Base-by-base conservation (phyloP, 2,888 invertebrate genomes). In the Agrilus mali region DNA sequence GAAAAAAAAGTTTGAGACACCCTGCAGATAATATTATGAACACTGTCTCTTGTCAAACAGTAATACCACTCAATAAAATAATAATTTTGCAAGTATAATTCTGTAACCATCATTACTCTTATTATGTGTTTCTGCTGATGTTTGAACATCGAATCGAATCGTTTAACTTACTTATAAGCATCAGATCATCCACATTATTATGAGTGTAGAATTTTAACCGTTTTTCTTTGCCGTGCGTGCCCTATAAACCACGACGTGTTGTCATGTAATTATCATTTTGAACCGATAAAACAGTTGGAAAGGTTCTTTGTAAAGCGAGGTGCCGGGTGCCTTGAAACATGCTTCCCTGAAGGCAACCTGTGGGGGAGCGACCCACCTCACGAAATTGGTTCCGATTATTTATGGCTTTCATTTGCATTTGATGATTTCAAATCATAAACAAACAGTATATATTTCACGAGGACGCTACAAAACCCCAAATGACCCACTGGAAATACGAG, bases 191-290 rank as follows among this genome's bases (percentile, higher is more conserved):
- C 10, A 27, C 27, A 27, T 27, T 27, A 27, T 27, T 27, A 10
- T 27, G 2, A 27, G 27, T 27, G 27, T 27, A 27, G 27, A 27
- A 41, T 20, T 41, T 41, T 40, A 40, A 15, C 35, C 12, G 27
- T 41, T 41, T 37, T 38, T 7, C 14, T 37, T 44, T 37, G 45
- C 46, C 47, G 49, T 47, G 49, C 53, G 51, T 50, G 54, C 53
- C 52, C 59, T 52, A 62, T 64, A 64, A 63, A 64, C 61, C 60
- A 63, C 27, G 27, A 27, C 58, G 60, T 61, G 63, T 64, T 62
- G 63, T 65, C 65, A 58, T 61, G 65, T 63, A 65, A 65, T 65
- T 65, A 64, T 60, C 63, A 61, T 63, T 59, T 55, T 52, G 57
- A 53, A 58, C 59, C 62, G 63, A 63, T 63, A 63, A 64, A 63